Evolutionary conservation across 2,888 invertebrate genomes (phyloP).

Genomic region (Heteromurus nitidus): DNA sequence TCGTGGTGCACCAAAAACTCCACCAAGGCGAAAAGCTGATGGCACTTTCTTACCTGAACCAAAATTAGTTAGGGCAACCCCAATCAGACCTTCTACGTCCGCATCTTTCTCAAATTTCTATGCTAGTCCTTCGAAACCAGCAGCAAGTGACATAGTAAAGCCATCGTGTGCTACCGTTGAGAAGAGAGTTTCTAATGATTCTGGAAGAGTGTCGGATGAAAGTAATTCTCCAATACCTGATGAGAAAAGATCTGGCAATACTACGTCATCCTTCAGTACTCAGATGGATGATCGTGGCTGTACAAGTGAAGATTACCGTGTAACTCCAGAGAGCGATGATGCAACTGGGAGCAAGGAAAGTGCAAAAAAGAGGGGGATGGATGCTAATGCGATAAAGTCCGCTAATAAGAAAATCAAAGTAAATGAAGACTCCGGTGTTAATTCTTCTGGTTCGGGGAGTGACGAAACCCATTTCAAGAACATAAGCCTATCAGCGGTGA

Average conservation of each 20-base stretch:
- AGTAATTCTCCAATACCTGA: conserved; percentile 40
- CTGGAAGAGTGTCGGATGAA: conserved; percentile 51
- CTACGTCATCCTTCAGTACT: neutral
- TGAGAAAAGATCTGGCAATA: no score
- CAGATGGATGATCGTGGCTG: conserved; percentile 23
- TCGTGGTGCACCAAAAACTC: conserved; percentile 70
- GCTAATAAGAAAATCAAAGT: conserved; percentile 1
- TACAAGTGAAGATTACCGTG: conserved; percentile 45
- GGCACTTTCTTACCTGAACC: conserved; percentile 70
- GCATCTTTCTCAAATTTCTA: neutral
- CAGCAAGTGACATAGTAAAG: neutral
- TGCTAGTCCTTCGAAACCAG: conserved; percentile 24
- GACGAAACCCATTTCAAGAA: neutral
- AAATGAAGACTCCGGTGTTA: neutral
- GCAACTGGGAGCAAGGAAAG: neutral
- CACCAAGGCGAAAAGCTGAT: conserved; percentile 67
- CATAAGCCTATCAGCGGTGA: neutral
- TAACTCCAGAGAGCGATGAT: conserved; percentile 46
- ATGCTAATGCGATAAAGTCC: neutral
- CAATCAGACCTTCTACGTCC: conserved; percentile 43
- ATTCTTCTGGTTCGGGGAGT: no score
- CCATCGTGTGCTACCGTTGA: conserved; percentile 36
- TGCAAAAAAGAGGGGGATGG: neutral
- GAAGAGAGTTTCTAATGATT: conserved; percentile 60
- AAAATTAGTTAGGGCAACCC: conserved; percentile 62